phyloP scores from a whole-genome alignment of 2,888 invertebrate genomes.

The Leptinotarsa haldemani region DNA sequence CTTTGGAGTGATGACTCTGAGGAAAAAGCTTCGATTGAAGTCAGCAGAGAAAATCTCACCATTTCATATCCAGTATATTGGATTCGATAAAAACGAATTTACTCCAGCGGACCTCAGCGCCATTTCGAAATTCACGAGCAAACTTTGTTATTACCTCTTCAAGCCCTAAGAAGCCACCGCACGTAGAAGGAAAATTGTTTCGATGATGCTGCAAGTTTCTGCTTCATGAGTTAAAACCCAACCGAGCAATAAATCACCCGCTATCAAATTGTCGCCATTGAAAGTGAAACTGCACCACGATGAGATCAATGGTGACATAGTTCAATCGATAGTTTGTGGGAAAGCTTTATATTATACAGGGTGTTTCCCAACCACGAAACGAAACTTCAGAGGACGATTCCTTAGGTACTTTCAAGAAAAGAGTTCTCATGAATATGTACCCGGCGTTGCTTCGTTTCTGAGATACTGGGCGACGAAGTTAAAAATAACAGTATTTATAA shows the following conservation, averaged over 20 bases:
- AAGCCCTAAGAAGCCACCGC: conserved; percentile 13
- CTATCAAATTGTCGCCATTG: conserved; percentile 7
- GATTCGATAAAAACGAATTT: conserved; percentile 11
- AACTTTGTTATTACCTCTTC: conserved; percentile 26
- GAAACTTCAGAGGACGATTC: too few relatives aligned
- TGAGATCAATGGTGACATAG: too few relatives aligned
- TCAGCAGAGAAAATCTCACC: neutral
- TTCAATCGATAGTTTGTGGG: too few relatives aligned
- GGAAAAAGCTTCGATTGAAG: too few relatives aligned
- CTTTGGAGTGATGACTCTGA: neutral
- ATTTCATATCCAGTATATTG: conserved; percentile 16
- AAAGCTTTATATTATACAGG: too few relatives aligned
- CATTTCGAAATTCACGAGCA: conserved; percentile 15
- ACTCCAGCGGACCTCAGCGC: neutral
- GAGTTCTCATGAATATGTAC: too few relatives aligned
- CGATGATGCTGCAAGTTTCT: conserved; percentile 25
- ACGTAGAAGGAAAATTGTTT: conserved; percentile 26
- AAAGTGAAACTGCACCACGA: neutral
- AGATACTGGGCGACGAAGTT: too few relatives aligned
- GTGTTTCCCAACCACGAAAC: too few relatives aligned
- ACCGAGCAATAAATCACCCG: conserved; percentile 21
- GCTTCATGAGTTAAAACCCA: conserved; percentile 15
- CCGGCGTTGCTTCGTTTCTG: too few relatives aligned
- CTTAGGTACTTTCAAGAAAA: too few relatives aligned
- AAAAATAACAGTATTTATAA: too few relatives aligned